phyloP scores from a whole-genome alignment of 30 jellyfish, hydroid and myxozoan genomes.

The Hydractinia symbiolongicarpus region DNA sequence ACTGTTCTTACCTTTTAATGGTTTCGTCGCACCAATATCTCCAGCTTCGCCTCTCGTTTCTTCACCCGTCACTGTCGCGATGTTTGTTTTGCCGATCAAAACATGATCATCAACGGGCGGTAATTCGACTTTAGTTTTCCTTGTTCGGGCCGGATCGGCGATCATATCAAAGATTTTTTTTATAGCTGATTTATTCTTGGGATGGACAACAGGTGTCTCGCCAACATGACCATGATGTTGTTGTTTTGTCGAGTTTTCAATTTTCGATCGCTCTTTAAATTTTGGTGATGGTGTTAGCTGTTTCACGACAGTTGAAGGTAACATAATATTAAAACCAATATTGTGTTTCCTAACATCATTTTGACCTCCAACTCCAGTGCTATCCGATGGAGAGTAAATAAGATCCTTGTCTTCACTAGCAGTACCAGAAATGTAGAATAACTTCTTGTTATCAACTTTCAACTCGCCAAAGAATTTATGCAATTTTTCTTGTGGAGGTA shows the following conservation, averaged over 20 bases:
- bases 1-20: conserved; percentile 53
- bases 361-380: conserved; percentile 32
- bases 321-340: conserved; percentile 81
- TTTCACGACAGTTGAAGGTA: conserved; percentile 62
- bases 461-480: conserved; percentile 83
- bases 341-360: conserved; percentile 78
- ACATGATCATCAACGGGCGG: conserved; percentile 52
- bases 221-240: conserved; percentile 21
- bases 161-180: conserved; percentile 58
- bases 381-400: conserved; percentile 16
- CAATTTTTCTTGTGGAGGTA: conserved; percentile 65
- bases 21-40: conserved; percentile 93
- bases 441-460: conserved; percentile 55
- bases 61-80: conserved; percentile 39
- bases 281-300: conserved; percentile 65
- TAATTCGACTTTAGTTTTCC: conserved; percentile 51
- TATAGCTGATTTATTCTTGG: conserved; percentile 37
- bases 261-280: conserved; percentile 35
- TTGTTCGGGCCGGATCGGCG: conserved; percentile 51
- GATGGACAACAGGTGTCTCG: conserved; percentile 27
- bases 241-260: conserved; percentile 36
- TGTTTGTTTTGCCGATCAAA: conserved; percentile 48
- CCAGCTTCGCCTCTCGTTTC: conserved; percentile 64
- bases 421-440: conserved; percentile 65
- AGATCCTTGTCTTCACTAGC: conserved; percentile 57